phyloP scores from a whole-genome alignment of 2,797 vertebrate genomes.

The Ctenopoma kingsleyae region DNA sequence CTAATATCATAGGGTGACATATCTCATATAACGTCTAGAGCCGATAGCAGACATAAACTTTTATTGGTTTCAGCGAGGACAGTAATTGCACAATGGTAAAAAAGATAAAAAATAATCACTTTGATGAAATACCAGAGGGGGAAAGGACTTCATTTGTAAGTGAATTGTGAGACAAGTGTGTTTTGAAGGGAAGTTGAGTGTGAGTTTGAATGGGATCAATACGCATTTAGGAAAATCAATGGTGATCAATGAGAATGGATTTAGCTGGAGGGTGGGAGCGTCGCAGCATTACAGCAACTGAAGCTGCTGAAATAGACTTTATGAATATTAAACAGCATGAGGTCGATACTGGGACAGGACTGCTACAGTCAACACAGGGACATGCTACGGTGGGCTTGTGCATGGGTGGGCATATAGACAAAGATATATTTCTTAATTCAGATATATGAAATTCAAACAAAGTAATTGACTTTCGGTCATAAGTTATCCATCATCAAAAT shows the following conservation, averaged over 20 bases:
- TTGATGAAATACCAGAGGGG: conserved; percentile 50
- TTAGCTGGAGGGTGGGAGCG: conserved; percentile 80
- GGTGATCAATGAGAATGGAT: conserved; percentile 97
- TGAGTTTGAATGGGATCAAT: conserved; percentile 87
- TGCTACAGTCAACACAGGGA: conserved; percentile 63
- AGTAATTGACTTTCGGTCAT: conserved; percentile 41
- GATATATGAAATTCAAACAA: conserved; percentile 45
- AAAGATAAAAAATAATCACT: conserved; percentile 73
- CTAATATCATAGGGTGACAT: conserved; percentile 65
- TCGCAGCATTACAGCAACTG: conserved; percentile 87
- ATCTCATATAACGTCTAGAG: conserved; percentile 53
- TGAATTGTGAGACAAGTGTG: conserved; percentile 68
- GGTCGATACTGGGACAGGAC: conserved; percentile 86
- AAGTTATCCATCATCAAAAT: conserved; percentile 63
- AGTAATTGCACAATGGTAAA: conserved; percentile 72
- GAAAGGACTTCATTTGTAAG: conserved; percentile 77
- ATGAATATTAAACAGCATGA: conserved; percentile 94
- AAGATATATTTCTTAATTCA: conserved; percentile 10
- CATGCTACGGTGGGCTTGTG: conserved; percentile 39
- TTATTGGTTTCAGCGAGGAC: conserved; percentile 75
- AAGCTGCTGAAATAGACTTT: conserved; percentile 92
- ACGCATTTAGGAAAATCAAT: conserved; percentile 86
- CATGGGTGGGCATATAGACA: conserved; percentile 13
- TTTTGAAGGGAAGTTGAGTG: conserved; percentile 88
- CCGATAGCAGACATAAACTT: conserved; percentile 56